Conservation (phyloP, 92 coral and sea anemone species). For the Zoanthus gigantus region DNA sequence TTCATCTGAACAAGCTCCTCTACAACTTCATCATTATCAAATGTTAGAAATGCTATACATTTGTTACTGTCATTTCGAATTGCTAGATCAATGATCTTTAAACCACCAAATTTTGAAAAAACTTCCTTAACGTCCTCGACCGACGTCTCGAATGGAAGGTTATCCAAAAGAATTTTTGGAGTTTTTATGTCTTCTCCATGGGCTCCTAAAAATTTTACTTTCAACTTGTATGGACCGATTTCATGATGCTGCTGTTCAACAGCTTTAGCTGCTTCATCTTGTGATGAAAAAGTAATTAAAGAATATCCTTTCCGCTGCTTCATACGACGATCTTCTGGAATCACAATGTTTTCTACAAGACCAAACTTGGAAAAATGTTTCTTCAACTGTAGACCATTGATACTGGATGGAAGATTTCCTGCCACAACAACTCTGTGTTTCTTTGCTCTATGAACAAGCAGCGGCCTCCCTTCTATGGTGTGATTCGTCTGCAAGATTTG, state of each 20-base stretch:
- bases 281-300: constrained; percentile 37
- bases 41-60: constrained; percentile 56
- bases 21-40: constrained; percentile 37
- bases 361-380: constrained; percentile 41
- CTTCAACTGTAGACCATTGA: constrained; percentile 16
- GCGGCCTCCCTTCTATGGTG: constrained; percentile 15
- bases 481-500: constrained; percentile 36
- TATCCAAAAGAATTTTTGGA: constrained; percentile 40
- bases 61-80: constrained; percentile 35
- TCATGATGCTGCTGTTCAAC: constrained; percentile 23
- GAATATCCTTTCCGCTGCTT: constrained; percentile 34
- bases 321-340: constrained; percentile 35
- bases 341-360: constrained; percentile 21
- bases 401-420: constrained; percentile 37
- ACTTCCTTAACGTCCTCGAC: constrained; percentile 45
- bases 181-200: constrained; percentile 35
- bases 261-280: constrained; percentile 48
- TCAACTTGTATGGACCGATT: constrained; percentile 19
- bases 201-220: constrained; percentile 23
- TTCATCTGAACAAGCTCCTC: constrained; percentile 30
- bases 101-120: constrained; percentile 21
- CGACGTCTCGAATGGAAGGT: constrained; percentile 48
- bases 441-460: constrained; percentile 36
- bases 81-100: constrained; percentile 49
- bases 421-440: constrained; percentile 45